These are phyloP conservation scores for Drosophila hamatofila DNA, from an alignment of 2,888 invertebrate genomes.

Conservation along the genomic window DNA sequence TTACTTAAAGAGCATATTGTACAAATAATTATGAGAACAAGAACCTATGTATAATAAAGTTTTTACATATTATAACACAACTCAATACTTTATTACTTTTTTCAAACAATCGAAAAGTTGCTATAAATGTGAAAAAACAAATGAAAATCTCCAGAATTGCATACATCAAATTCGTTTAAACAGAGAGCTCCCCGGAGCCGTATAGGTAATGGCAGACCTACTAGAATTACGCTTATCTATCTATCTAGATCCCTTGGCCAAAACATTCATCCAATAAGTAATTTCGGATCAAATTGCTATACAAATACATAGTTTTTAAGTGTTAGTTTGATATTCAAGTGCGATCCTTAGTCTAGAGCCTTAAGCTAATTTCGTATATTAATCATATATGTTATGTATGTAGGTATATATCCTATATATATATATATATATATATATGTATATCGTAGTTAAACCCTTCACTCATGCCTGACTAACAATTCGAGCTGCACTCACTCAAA, in stretches of 20 bases:
- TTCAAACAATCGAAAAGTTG: constrained; percentile 38
- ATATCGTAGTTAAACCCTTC: constrained; percentile 51
- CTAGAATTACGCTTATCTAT: constrained; percentile 30
- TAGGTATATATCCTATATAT: constrained; percentile 6
- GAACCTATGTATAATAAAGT: constrained; percentile 52
- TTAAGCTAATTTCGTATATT: constrained; percentile 29
- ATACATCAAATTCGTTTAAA: constrained; percentile 68
- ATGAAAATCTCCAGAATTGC: constrained; percentile 69
- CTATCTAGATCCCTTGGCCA: constrained; percentile 18
- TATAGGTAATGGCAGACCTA: neutral
- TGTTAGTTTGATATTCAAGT: constrained; percentile 20
- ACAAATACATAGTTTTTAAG: neutral
- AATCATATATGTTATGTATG: constrained; percentile 16
- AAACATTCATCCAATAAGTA: neutral
- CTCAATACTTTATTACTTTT: constrained; percentile 63
- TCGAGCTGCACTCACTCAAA: constrained; percentile 7
- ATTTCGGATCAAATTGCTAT: neutral
- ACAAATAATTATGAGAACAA: constrained; percentile 75
- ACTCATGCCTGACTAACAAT: constrained; percentile 41
- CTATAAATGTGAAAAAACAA: constrained; percentile 38
- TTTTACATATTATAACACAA: constrained; percentile 57
- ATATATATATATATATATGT: too few relatives aligned
- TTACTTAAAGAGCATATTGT: constrained; percentile 76
- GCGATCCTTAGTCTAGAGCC: constrained; percentile 22
- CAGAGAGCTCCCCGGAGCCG: constrained; percentile 31